A percentile compares a stretch with the other conserved stretches of the same genome.
These are phyloP conservation scores for Hystrix brachyura DNA, from an alignment of 2,113 vertebrate genomes.

Conservation along the genomic window DNA sequence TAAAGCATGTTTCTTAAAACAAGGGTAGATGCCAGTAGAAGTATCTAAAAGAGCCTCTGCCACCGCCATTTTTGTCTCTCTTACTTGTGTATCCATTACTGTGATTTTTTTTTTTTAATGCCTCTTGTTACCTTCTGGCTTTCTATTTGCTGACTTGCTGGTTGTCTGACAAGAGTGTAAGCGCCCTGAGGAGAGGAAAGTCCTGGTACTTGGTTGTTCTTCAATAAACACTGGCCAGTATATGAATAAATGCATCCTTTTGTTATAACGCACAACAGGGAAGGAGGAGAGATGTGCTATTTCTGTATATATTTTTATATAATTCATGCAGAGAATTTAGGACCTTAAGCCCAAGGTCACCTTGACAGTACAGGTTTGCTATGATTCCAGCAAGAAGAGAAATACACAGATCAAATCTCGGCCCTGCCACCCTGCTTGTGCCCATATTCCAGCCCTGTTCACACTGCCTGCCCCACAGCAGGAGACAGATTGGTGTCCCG, in stretches of 20 bases:
- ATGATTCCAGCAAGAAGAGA: background rate
- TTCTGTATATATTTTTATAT: background rate
- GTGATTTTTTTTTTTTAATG: too few relatives aligned
- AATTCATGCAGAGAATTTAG: background rate
- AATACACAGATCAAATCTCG: background rate
- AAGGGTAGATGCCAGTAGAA: too few relatives aligned
- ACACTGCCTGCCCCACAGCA: background rate
- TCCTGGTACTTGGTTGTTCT: background rate
- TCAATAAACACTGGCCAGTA: background rate
- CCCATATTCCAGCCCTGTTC: too few relatives aligned
- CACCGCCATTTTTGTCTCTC: too few relatives aligned
- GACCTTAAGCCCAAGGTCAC: background rate
- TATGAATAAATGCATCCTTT: too few relatives aligned
- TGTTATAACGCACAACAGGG: background rate
- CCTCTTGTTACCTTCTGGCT: too few relatives aligned
- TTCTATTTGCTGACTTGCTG: background rate
- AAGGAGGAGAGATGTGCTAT: too few relatives aligned
- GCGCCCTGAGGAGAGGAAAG: background rate
- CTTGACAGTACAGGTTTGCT: background rate
- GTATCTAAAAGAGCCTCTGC: background rate
- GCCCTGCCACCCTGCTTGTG: fast-evolving
- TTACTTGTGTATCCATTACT: too few relatives aligned
- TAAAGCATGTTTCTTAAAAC: background rate
- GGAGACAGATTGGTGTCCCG: fast-evolving
- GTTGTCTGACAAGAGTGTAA: background rate